Evolutionary conservation across 2,113 vertebrate genomes (phyloP).

Genomic region (Sula dactylatra): DNA sequence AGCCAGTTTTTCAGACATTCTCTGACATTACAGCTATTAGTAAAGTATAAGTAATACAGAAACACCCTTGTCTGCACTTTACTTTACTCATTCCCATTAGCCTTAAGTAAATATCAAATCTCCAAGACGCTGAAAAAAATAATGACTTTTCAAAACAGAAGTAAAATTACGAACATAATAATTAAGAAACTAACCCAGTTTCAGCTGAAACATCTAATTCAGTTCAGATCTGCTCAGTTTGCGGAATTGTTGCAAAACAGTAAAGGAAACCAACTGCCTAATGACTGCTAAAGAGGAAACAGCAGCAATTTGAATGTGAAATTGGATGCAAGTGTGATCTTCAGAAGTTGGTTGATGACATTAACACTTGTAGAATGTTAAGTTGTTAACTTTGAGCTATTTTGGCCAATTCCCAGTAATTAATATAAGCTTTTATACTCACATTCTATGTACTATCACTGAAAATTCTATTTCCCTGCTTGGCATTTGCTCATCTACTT

Average conservation of each 20-base stretch:
- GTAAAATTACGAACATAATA: neutral
- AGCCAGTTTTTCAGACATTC: neutral
- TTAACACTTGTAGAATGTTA: neutral
- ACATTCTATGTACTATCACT: neutral
- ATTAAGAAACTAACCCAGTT: neutral
- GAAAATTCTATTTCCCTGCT: slow-evolving; percentile 27
- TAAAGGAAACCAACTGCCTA: neutral
- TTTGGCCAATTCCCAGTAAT: slow-evolving; percentile 22
- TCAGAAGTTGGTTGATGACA: neutral
- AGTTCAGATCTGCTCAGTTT: neutral
- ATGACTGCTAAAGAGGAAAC: neutral
- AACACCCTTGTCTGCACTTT: neutral
- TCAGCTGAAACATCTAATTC: neutral
- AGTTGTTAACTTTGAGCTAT: neutral
- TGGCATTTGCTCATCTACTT: slow-evolving; percentile 54
- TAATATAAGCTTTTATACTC: slow-evolving; percentile 37
- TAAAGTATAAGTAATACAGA: neutral
- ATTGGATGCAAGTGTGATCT: neutral
- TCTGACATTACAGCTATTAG: neutral
- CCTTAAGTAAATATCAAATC: neutral
- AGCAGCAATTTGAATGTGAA: neutral
- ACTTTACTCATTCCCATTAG: neutral
- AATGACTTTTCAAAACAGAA: neutral
- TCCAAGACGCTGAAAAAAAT: neutral
- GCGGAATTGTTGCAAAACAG: neutral